These are phyloP conservation scores for Gnatocerus cornutus DNA, from an alignment of 2,888 invertebrate genomes.

Conservation along the genomic window DNA sequence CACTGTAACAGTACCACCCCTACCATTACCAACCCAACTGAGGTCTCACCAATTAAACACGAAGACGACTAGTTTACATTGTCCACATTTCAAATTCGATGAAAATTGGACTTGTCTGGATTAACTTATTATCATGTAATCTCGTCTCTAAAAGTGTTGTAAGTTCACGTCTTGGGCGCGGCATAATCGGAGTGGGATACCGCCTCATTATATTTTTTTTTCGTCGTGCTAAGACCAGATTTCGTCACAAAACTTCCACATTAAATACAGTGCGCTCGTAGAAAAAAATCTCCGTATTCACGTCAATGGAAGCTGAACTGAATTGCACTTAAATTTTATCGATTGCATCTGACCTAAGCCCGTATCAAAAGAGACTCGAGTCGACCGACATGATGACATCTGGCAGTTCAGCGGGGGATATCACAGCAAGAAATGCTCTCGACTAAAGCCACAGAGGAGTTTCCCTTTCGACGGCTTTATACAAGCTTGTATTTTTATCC, in stretches of 20 bases:
- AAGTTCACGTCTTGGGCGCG: not conserved
- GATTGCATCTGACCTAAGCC: conserved; percentile 48
- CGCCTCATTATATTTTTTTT: too few species aligned
- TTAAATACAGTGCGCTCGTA: not conserved
- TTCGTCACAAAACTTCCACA: too few species aligned
- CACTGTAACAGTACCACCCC: conserved; percentile 1
- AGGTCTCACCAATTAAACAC: conserved; percentile 1
- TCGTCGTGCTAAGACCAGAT: too few species aligned
- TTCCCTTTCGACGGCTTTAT: conserved; percentile 58
- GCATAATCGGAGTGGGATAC: not conserved
- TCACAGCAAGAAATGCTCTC: conserved; percentile 50
- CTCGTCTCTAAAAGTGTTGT: not conserved
- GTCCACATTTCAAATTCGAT: not conserved
- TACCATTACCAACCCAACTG: not conserved
- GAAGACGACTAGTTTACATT: not conserved
- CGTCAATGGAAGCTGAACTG: conserved; percentile 39
- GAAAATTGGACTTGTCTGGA: not conserved
- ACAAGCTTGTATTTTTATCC: conserved; percentile 54
- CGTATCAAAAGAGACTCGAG: conserved; percentile 47
- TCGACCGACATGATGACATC: conserved; percentile 61
- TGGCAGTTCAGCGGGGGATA: conserved; percentile 59
- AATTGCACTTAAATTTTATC: conserved; percentile 49
- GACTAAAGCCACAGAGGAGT: conserved; percentile 53
- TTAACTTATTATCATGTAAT: conserved; percentile 1
- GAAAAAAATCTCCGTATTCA: conserved; percentile 43